Percentiles rank a stretch among this genome's conserved stretches.
These are phyloP conservation scores for Ctenochaetus hawaiiensis DNA, from an alignment of 2,797 vertebrate genomes.

Conservation along the genomic window DNA sequence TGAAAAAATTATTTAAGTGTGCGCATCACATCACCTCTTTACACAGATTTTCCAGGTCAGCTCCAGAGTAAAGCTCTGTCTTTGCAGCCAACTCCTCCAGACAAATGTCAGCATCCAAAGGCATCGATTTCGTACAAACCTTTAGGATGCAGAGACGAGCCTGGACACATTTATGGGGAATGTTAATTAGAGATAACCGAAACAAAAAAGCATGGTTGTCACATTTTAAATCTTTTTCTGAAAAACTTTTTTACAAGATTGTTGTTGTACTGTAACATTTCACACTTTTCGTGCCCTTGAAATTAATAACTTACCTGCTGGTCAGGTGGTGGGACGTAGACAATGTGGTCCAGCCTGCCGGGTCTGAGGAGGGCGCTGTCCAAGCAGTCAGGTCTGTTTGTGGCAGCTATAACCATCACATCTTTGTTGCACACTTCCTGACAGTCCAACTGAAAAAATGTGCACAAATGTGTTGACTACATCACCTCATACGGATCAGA, in stretches of 20 bases:
- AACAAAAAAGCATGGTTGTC: background rate
- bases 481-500: background rate
- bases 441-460: slow-evolving; percentile 83
- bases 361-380: slow-evolving; percentile 95
- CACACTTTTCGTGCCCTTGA: background rate
- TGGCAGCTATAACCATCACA: slow-evolving; percentile 94
- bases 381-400: slow-evolving; percentile 92
- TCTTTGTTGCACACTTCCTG: slow-evolving; percentile 90
- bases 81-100: slow-evolving; percentile 86
- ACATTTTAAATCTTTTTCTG: background rate
- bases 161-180: slow-evolving; percentile 74
- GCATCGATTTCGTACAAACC: slow-evolving; percentile 87
- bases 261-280: background rate
- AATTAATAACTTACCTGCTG: slow-evolving; percentile 82
- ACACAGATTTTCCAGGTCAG: slow-evolving; percentile 94
- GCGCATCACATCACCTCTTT: slow-evolving; percentile 88
- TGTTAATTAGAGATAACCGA: background rate
- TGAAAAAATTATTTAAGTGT: background rate
- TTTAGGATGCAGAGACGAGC: slow-evolving; percentile 90
- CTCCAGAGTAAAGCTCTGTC: slow-evolving; percentile 92
- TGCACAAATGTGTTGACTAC: slow-evolving; percentile 2
- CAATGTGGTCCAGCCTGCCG: slow-evolving; percentile 93
- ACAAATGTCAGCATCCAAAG: slow-evolving; percentile 85
- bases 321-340: slow-evolving; percentile 94
- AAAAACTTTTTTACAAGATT: background rate